Evolutionary conservation across 2,113 vertebrate genomes (phyloP), one percentile per base, ranked within the genome.

Genomic region (Elephas maximus): DNA sequence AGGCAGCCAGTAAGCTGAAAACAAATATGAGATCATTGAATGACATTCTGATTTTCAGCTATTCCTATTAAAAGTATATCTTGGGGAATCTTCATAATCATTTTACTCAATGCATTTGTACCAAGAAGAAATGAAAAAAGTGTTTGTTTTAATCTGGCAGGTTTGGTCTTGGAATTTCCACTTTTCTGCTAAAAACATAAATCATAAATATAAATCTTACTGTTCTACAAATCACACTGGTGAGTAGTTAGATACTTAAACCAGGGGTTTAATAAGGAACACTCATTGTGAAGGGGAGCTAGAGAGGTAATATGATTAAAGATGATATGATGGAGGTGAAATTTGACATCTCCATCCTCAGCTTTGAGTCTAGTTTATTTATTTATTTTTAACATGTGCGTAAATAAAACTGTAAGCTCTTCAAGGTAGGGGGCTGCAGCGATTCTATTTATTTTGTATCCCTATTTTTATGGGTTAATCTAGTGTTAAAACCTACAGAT

Each of bases 111-210:
- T 87, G 73, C 9, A 63, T 83, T 82, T 89, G 74, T 91, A 45
- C 41, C 80, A 96, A 93, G 41, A 53, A 77, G 30, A 84, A 76
- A 77, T 88, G 33, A 76, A 11, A 23, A n/a, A 37, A 37, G 2
- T 41, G 74, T 45, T 78, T 76, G 67, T 90, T 90, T 69, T 20
- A 96, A 83, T 94, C 92, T 94, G 94, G 44, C 84, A 96, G 28
- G 2, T 91, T 96, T 63, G 28, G 23, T 57, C n/a, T 88, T 78
- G n/a, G 73, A 89, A 90, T 73, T 96, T 60, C 77, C 88, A 96
- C 93, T 51, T 92, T 94, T 96, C n/a, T 57, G 33, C 33, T 96
- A 92, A 91, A 97, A 96, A 82, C 92, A 90, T 33, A 63, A 84
- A 95, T 89, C 41, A 80, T 84, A 96, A 94, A 93, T 93, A 86